Evolutionary conservation across 2,797 vertebrate species (phyloP).

Genomic region (Gymnoscopelus braueri): DNA sequence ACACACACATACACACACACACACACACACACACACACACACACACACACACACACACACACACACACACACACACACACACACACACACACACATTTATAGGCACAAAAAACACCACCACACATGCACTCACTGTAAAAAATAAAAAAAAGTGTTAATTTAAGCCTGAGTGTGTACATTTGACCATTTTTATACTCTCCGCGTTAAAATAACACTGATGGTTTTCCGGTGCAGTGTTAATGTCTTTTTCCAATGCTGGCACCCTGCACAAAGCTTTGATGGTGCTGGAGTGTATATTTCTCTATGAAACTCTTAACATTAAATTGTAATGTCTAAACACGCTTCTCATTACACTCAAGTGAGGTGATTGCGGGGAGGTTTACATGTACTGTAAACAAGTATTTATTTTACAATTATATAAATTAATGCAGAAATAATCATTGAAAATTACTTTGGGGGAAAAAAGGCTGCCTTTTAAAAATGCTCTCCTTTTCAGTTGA

Average conservation of each 20-base stretch:
- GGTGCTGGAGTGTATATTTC: constrained; percentile 33
- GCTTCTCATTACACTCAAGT: constrained; percentile 35
- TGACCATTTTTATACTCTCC: no score
- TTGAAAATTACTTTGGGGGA: neutral
- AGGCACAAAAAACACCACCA: neutral
- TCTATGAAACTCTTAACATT: constrained; percentile 30
- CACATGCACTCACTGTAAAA: neutral
- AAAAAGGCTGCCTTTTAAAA: neutral
- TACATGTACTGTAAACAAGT: constrained; percentile 13
- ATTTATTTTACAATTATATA: constrained; percentile 12
- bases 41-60: constrained; percentile 32
- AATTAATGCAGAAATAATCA: neutral
- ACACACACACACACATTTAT: constrained; percentile 3
- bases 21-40: constrained; percentile 29
- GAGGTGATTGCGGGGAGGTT: constrained; percentile 1
- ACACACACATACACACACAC: constrained; percentile 20
- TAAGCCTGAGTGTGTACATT: no score
- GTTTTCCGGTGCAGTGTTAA: constrained; percentile 43
- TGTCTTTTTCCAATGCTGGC: constrained; percentile 70
- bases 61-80: neutral
- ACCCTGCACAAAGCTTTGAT: constrained; percentile 48
- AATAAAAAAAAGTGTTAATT: no score
- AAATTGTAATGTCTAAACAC: constrained; percentile 20
- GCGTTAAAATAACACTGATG: no score
- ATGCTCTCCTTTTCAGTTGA: neutral